Base-by-base conservation (phyloP, 2,797 vertebrate species). In the Ptychadena robeensis region DNA sequence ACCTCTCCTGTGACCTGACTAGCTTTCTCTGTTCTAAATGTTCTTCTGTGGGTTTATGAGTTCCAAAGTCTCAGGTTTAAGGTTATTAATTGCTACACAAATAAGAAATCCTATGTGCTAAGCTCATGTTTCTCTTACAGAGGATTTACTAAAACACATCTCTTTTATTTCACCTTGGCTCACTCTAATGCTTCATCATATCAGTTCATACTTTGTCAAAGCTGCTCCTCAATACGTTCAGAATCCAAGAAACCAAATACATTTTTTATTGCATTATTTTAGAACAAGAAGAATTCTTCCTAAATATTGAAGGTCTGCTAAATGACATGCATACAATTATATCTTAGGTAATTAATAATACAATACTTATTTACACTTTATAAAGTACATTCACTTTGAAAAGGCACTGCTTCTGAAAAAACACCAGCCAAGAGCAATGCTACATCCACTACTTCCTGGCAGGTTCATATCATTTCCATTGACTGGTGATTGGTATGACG, bases 11-110 rank as follows among this genome's bases (percentile, higher is more conserved):
- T 69, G 35, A 25, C n/a, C 59, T 61, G 59, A 10, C 4, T 25
- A 28, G 25, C 10, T 11, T 28, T 2, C n/a, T 25, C n/a, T 27
- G 25, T 61, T 61, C 59, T 61, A 28, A 61, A 61, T 27, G 44
- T 53, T 53, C 18, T 53, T 53, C 44, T 53, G 18, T 5, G 15
- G 9, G 59, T 61, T 53, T 53, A 53, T 5, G 48, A 53, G 9
- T 67, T 69, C n/a, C 67, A 27, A 35, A 69, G 67, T 37, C 67
- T 69, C 35, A 69, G 35, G 34, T 37, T 68, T 69, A 38, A 34
- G n/a, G 67, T 11, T 27, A 37, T 69, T 69, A 38, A 69, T 69
- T 40, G 35, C 34, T 38, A 34, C 34, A 38, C 67, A 69, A 69
- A 69, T 37, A 35, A 69, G 67, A 34, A 66, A 66, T 66, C 10